Percentiles rank a stretch among this genome's conserved stretches.
Evolutionary conservation across 2,797 vertebrate genomes (phyloP).

Genomic region (Acridotheres tristis): DNA sequence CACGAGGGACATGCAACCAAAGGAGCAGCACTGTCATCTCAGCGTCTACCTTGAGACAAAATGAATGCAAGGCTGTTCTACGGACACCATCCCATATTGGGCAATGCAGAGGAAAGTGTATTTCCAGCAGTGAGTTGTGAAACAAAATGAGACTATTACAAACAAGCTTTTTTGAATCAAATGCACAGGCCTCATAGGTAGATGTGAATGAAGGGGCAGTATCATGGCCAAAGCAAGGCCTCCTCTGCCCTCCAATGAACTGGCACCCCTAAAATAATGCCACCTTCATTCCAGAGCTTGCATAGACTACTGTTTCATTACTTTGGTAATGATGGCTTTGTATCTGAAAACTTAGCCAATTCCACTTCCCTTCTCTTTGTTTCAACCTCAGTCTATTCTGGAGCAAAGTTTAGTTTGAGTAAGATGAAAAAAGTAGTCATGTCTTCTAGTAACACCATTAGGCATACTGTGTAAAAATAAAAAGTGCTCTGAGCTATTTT

Average conservation of each 20-base stretch:
- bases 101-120: neutral
- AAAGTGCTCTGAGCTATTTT: neutral
- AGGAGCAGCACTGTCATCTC: neutral
- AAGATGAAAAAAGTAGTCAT: neutral
- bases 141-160: neutral
- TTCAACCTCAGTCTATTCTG: neutral
- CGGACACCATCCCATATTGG: fast-evolving
- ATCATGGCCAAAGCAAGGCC: neutral
- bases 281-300: neutral
- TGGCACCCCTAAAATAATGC: neutral
- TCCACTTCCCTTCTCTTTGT: neutral
- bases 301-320: neutral
- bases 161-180: neutral
- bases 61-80: fast-evolving
- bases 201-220: neutral
- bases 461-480: neutral
- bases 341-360: neutral
- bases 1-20: neutral
- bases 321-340: neutral
- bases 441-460: neutral
- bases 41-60: neutral
- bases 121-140: neutral
- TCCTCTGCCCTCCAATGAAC: neutral
- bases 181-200: neutral
- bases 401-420: neutral